Conservation (phyloP, 2,113 vertebrate species). For the Boulengeromyrus knoepffleri region DNA sequence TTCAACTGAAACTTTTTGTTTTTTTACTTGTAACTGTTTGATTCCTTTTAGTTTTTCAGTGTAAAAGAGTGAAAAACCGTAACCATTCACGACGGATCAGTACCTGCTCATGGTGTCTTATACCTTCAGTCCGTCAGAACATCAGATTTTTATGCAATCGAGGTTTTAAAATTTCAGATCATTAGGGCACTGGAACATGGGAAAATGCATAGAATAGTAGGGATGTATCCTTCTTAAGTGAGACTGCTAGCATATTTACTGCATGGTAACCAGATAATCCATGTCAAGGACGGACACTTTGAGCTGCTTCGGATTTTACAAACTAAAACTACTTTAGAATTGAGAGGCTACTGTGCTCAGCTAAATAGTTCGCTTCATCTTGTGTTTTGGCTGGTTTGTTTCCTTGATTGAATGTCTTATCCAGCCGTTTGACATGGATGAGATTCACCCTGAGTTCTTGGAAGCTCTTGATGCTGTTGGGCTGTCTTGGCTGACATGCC, state of each 20-base stretch:
- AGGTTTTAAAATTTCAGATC: not conserved
- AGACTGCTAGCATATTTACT: not conserved
- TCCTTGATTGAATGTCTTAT: too few relatives aligned
- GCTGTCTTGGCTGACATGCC: too few relatives aligned
- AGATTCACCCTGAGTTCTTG: too few relatives aligned
- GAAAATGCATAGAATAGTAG: not conserved
- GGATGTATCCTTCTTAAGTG: not conserved
- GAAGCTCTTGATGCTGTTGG: too few relatives aligned
- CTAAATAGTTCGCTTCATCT: not conserved
- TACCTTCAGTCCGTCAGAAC: not conserved
- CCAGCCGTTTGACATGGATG: not conserved
- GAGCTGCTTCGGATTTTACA: not conserved
- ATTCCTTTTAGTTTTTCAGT: not conserved
- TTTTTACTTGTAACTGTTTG: not conserved
- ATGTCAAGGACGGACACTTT: not conserved
- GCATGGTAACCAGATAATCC: not conserved
- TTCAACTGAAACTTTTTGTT: not conserved
- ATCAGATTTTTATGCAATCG: not conserved
- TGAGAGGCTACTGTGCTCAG: not conserved
- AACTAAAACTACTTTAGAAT: not conserved
- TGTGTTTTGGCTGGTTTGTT: not conserved
- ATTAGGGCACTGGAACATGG: not conserved
- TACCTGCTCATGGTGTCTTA: not conserved
- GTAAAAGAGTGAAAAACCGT: not conserved
- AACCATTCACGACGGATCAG: not conserved